A percentile compares a stretch with the other conserved stretches of the same genome.
These are phyloP conservation scores for Gallinago nigripennis DNA, from an alignment of 2,797 vertebrate genomes.

Conservation along the genomic window DNA sequence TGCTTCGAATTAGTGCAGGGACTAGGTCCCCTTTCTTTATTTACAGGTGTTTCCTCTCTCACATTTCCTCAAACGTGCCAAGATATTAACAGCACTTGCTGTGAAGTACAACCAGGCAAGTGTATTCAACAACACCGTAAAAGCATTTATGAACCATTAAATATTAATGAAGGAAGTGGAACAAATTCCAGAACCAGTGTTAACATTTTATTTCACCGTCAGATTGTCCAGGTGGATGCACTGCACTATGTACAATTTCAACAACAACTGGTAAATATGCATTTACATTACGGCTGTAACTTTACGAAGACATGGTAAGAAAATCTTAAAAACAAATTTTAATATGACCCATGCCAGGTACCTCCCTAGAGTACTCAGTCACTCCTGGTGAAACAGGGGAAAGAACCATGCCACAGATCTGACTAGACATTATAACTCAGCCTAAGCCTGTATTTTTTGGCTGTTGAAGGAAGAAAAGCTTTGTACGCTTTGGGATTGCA, in stretches of 20 bases:
- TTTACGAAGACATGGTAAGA: not conserved
- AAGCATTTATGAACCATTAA: not conserved
- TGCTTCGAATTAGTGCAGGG: not conserved
- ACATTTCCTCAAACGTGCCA: not conserved
- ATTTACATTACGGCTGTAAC: not conserved
- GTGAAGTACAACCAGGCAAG: not conserved
- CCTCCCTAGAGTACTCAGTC: not conserved
- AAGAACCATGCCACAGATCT: not conserved
- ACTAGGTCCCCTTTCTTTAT: not conserved
- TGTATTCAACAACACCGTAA: not conserved
- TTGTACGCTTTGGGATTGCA: not conserved
- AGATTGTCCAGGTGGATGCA: not conserved
- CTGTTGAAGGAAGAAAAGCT: not conserved
- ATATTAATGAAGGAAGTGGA: not conserved
- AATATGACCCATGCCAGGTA: not conserved
- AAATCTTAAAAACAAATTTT: not conserved
- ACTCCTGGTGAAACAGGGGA: not conserved
- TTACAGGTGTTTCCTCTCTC: not conserved
- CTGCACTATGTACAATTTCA: rapidly evolving
- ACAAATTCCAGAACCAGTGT: not conserved
- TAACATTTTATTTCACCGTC: not conserved
- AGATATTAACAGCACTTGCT: not conserved
- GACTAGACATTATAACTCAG: not conserved
- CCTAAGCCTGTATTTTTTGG: not conserved
- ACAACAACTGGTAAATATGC: not conserved